Base-by-base conservation (phyloP, 2,888 invertebrate genomes). In the Himalopsyche kuldschensis region DNA sequence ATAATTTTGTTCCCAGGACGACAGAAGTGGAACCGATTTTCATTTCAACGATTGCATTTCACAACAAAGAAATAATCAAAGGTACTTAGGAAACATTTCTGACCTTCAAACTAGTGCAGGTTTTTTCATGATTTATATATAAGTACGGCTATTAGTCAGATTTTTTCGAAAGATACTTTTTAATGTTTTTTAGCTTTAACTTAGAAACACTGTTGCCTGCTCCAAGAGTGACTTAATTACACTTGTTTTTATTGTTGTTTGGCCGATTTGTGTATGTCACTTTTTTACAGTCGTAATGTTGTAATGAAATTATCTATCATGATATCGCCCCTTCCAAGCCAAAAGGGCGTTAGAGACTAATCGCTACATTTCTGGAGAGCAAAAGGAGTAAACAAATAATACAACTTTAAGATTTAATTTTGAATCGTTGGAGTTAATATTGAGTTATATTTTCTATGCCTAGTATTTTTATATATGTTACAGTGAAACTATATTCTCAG, bases 1-100 rank as follows among this genome's bases (percentile, higher is more conserved):
- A 55, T 75, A 75, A 27, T 69, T 82, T 24, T 20, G 46, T 82
- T 82, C 79, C 79, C 82, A 80, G 47, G 82, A 82, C 30, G 48
- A n/a, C 11, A 82, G 78, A 78, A 69, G 63, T 82, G 48, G 76
- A 48, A 79, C 47, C 15, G 48, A 55, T 82, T 76, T 82, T 79
- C 46, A 76, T 79, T 82, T 69, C 78, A 79, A 69, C 79, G 55
- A 79, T 30, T 82, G 48, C 82, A 82, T 82, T 82, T 79, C 82
- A 80, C 41, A 82, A 82, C 82, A 79, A 79, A 79, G 78, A 76
- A 55, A 82, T 79, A 76, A 41, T 79, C 69, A 48, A 46, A 46
- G 48, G 32, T 31, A 78, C 78, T 78, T 41, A 24, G 32, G 2
- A 78, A 30, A 75, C 30, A 75, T 2, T 30, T 17, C 15, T 30